Percentiles rank a stretch among this genome's conserved stretches.
phyloP scores from a whole-genome alignment of 2,113 vertebrate species.

The Spilogale gracilis region DNA sequence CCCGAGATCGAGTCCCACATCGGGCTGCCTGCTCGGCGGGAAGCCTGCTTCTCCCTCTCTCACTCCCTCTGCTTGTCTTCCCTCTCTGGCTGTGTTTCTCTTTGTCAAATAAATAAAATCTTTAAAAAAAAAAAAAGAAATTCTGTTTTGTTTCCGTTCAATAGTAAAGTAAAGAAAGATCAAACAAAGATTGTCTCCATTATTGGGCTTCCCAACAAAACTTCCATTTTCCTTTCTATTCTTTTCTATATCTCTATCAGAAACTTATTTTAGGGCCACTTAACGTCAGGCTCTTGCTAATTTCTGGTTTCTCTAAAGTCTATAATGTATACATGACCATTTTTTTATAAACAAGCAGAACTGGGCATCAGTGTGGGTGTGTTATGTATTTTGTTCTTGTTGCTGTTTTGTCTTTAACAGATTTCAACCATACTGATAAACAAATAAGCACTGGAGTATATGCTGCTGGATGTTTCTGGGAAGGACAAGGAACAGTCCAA shows the following conservation, averaged over 20 bases:
- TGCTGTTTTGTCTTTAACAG: background rate
- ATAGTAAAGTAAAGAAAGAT: background rate
- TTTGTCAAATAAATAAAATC: too few relatives aligned
- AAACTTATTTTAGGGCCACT: background rate
- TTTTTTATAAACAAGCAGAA: too few relatives aligned
- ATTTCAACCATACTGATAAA: background rate
- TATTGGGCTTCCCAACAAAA: background rate
- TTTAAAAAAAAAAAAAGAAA: background rate
- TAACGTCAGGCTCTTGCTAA: background rate
- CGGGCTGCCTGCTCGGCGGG: too few relatives aligned
- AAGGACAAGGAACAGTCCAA: background rate
- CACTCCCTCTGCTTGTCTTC: too few relatives aligned
- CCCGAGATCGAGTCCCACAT: too few relatives aligned
- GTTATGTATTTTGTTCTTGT: background rate
- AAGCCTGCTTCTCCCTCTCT: too few relatives aligned
- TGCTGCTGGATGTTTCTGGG: background rate
- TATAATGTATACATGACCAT: background rate
- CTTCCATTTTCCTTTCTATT: background rate
- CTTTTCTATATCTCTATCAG: background rate
- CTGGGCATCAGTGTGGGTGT: rapidly evolving
- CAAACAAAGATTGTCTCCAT: background rate
- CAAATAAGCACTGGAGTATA: background rate
- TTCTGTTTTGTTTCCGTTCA: background rate
- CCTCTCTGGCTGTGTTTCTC: too few relatives aligned
- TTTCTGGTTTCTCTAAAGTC: background rate